Evolutionary conservation across 2,888 invertebrate species (phyloP).

Genomic region (Scaptomyza flava): DNA sequence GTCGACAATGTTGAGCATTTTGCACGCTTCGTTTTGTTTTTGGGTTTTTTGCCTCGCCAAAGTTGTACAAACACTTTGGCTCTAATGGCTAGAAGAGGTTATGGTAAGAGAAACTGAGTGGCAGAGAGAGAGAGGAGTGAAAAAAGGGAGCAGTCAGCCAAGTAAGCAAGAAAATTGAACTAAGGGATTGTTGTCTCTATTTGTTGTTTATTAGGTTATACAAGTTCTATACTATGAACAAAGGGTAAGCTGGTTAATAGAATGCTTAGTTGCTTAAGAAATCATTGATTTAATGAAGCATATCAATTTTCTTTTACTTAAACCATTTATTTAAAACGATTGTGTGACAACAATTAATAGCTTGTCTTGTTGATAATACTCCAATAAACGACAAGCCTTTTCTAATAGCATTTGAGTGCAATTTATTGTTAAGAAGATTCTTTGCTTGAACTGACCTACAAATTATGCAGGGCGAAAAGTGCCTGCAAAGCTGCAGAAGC

Average conservation of each 20-base stretch:
- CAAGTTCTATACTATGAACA: conserved; percentile 5
- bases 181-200: conserved; percentile 38
- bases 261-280: not conserved
- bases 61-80: conserved; percentile 50
- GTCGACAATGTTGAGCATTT: conserved; percentile 60
- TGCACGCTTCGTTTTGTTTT: conserved; percentile 67
- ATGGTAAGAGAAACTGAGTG: not conserved
- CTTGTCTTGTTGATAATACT: conserved; percentile 5
- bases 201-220: conserved; percentile 11
- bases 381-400: conserved; percentile 26
- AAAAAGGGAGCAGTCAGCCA: conserved; percentile 23
- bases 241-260: too few species aligned
- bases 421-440: conserved; percentile 54
- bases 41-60: conserved; percentile 32
- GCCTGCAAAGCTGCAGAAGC: conserved; percentile 26
- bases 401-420: conserved; percentile 59
- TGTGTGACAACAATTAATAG: not conserved
- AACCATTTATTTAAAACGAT: not conserved
- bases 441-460: conserved; percentile 52
- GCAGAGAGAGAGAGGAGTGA: not conserved
- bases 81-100: conserved; percentile 34
- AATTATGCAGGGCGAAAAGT: conserved; percentile 66
- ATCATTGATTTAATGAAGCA: not conserved
- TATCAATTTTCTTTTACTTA: not conserved
- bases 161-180: conserved; percentile 60